A percentile compares a stretch with the other conserved stretches of the same genome.
These are phyloP conservation scores for Panulirus ornatus DNA, from an alignment of 1,140 invertebrate species.

Conservation along the genomic window DNA sequence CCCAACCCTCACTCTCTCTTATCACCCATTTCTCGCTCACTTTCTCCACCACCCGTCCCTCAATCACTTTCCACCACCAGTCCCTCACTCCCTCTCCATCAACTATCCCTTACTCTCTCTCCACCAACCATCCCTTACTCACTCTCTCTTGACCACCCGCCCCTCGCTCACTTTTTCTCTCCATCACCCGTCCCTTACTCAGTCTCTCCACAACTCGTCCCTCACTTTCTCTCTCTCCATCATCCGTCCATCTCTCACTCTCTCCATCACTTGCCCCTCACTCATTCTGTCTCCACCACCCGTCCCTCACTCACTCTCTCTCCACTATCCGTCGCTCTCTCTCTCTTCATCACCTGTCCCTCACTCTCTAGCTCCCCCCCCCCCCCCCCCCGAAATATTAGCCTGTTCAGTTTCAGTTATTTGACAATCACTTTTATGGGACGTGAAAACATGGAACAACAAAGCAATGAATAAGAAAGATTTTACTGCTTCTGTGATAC, in stretches of 20 bases:
- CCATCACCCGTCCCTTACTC: not conserved
- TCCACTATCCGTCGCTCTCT: not conserved
- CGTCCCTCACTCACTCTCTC: not conserved
- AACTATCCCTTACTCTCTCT: not conserved
- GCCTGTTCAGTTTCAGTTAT: too few relatives aligned
- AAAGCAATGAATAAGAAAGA: too few relatives aligned
- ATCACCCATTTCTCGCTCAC: not conserved
- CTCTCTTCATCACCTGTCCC: not conserved
- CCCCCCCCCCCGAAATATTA: not conserved
- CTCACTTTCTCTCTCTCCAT: not conserved
- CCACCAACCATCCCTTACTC: not conserved
- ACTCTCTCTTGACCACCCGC: not conserved
- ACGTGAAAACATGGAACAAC: too few relatives aligned
- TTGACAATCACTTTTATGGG: too few relatives aligned
- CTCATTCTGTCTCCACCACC: too few relatives aligned
- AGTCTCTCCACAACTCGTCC: not conserved
- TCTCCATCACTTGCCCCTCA: too few relatives aligned
- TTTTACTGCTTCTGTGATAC: too few relatives aligned
- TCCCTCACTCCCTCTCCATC: not conserved
- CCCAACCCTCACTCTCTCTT: not conserved
- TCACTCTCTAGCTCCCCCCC: not conserved
- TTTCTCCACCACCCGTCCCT: not conserved
- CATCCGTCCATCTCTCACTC: not conserved
- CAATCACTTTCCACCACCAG: not conserved
- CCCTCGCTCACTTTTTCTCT: slow-evolving; percentile 5